Percentiles rank a stretch among this genome's conserved stretches.
phyloP scores from a whole-genome alignment of 2,113 vertebrate species.

The Hylia prasina region DNA sequence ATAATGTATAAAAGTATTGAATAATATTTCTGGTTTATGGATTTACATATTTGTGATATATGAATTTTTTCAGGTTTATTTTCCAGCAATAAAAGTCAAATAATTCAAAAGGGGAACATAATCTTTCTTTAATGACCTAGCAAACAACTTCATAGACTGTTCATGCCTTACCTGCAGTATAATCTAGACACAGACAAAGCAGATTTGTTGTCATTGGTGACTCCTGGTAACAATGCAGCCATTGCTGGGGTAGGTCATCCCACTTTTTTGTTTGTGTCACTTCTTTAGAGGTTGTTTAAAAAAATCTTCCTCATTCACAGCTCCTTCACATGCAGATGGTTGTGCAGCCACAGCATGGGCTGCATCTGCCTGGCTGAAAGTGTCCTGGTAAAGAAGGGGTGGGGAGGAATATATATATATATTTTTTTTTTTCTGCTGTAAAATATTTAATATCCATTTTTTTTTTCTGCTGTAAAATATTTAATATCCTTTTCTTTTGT shows the following conservation, averaged over 20 bases:
- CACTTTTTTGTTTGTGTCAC: neutral
- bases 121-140: neutral
- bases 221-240: neutral
- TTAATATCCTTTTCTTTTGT: neutral
- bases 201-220: neutral
- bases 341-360: neutral
- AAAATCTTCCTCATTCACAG: neutral
- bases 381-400: neutral
- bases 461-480: neutral
- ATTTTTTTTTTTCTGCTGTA: neutral
- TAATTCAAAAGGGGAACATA: neutral
- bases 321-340: neutral
- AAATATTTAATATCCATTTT: neutral
- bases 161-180: neutral
- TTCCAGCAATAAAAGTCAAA: neutral
- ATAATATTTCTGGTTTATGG: neutral
- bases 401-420: accelerated
- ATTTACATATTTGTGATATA: neutral
- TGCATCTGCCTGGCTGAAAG: neutral
- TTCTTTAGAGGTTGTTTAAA: neutral
- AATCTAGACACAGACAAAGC: neutral
- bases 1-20: neutral
- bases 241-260: neutral
- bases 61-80: neutral
- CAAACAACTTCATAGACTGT: neutral